Conservation (phyloP, 2,113 vertebrate genomes). For the Piaya cayana region DNA sequence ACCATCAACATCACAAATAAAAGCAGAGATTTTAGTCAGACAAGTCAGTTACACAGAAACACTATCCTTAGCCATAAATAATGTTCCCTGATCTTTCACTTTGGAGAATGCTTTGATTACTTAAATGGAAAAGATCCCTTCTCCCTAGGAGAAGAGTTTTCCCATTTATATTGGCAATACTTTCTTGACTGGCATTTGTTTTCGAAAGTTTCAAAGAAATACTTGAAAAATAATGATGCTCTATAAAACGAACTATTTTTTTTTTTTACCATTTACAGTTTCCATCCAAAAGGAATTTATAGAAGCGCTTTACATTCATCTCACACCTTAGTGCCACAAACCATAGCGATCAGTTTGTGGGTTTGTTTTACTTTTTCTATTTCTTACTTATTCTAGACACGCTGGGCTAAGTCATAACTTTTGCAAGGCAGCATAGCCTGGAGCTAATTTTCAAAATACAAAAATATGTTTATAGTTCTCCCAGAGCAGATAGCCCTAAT, state of each 20-base stretch:
- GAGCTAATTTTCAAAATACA: neutral
- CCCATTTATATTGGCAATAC: neutral
- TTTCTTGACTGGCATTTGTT: neutral
- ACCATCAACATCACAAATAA: neutral
- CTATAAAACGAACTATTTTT: neutral
- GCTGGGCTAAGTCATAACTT: neutral
- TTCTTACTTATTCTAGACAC: neutral
- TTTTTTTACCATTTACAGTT: neutral
- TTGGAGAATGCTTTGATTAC: neutral
- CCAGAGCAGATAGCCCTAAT: neutral
- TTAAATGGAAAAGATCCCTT: neutral
- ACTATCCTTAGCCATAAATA: neutral
- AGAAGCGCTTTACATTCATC: neutral
- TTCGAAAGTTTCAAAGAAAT: neutral
- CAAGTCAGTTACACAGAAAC: neutral
- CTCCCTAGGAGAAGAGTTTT: neutral
- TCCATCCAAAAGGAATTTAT: neutral
- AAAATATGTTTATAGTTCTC: neutral
- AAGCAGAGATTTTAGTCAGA: neutral
- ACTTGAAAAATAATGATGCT: neutral
- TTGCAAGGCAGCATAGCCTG: neutral
- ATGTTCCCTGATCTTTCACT: neutral
- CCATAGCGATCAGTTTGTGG: neutral
- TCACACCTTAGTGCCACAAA: neutral
- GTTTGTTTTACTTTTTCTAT: neutral